These are phyloP conservation scores for Gnathonemus echidnorhynchus DNA, from an alignment of 2,113 vertebrate species.

Conservation along the genomic window DNA sequence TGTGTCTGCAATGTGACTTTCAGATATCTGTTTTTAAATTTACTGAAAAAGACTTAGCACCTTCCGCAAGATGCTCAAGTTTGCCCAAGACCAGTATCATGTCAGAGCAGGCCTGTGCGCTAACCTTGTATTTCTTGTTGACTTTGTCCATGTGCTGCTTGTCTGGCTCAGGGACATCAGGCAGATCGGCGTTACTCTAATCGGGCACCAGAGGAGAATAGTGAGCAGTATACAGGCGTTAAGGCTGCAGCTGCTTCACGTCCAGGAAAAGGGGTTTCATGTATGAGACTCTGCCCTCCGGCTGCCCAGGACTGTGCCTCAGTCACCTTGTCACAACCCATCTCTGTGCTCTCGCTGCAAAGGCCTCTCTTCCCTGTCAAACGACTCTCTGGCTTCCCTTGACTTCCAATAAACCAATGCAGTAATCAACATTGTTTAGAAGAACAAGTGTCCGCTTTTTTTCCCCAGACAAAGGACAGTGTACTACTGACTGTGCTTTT, in stretches of 20 bases:
- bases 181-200: slow-evolving; percentile 85
- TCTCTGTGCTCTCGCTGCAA: slow-evolving; percentile 53
- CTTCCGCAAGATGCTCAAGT: neutral
- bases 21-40: neutral
- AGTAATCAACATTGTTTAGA: slow-evolving; percentile 34
- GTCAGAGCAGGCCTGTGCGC: neutral
- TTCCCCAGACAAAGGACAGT: slow-evolving; percentile 36
- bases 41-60: neutral
- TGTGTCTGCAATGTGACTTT: neutral
- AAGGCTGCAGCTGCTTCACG: slow-evolving; percentile 84
- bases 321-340: slow-evolving; percentile 61
- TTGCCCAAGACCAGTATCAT: neutral
- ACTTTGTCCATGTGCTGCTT: neutral
- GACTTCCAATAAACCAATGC: slow-evolving; percentile 22
- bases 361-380: slow-evolving; percentile 35
- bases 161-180: slow-evolving; percentile 80
- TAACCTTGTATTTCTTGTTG: neutral
- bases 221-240: slow-evolving; percentile 94
- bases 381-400: slow-evolving; percentile 24
- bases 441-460: slow-evolving; percentile 31
- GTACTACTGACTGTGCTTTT: slow-evolving; percentile 43
- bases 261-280: slow-evolving; percentile 96
- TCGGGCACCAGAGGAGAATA: slow-evolving; percentile 95
- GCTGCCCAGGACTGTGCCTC: slow-evolving; percentile 76
- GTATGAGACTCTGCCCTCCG: slow-evolving; percentile 73